Evolutionary conservation across 2,888 invertebrate species (phyloP).

Genomic region (Conchocele bisecta): DNA sequence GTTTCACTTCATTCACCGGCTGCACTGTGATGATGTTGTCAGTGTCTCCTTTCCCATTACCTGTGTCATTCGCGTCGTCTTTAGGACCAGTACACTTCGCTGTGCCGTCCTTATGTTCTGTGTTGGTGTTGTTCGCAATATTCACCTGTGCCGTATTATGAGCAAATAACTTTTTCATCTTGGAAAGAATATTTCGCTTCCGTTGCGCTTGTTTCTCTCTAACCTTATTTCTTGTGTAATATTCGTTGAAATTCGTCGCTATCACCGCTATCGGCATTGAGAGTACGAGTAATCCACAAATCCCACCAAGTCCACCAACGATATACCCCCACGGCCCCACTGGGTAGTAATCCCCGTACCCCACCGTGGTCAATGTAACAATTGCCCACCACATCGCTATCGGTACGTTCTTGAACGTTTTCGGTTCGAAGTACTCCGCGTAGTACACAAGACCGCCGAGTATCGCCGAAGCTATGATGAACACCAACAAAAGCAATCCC

Average conservation of each 20-base stretch:
- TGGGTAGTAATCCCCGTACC: slow-evolving; percentile 73
- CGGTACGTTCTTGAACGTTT: slow-evolving; percentile 66
- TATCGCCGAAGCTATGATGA: slow-evolving; percentile 71
- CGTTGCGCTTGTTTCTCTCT: slow-evolving; percentile 46
- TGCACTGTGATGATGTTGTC: too few relatives aligned
- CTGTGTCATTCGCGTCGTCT: too few relatives aligned
- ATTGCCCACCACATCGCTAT: slow-evolving; percentile 75
- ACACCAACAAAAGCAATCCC: slow-evolving; percentile 68
- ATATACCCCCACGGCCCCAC: slow-evolving; percentile 58
- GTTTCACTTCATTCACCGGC: too few relatives aligned
- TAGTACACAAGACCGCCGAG: slow-evolving; percentile 76
- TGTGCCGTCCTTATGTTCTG: too few relatives aligned
- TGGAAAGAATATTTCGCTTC: slow-evolving; percentile 42
- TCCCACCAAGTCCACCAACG: slow-evolving; percentile 63
- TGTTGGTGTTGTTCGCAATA: too few relatives aligned
- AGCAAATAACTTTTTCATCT: slow-evolving; percentile 34
- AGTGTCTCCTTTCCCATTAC: too few relatives aligned
- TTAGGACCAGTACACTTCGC: too few relatives aligned
- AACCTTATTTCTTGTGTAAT: slow-evolving; percentile 60
- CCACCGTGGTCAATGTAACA: slow-evolving; percentile 77
- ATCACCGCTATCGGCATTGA: slow-evolving; percentile 74
- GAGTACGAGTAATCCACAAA: slow-evolving; percentile 67
- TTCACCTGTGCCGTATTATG: too few relatives aligned
- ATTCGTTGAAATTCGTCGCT: slow-evolving; percentile 71
- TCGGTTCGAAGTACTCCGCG: slow-evolving; percentile 61